Base-by-base conservation (phyloP, 2,113 vertebrate genomes). In the Microcebus murinus region DNA sequence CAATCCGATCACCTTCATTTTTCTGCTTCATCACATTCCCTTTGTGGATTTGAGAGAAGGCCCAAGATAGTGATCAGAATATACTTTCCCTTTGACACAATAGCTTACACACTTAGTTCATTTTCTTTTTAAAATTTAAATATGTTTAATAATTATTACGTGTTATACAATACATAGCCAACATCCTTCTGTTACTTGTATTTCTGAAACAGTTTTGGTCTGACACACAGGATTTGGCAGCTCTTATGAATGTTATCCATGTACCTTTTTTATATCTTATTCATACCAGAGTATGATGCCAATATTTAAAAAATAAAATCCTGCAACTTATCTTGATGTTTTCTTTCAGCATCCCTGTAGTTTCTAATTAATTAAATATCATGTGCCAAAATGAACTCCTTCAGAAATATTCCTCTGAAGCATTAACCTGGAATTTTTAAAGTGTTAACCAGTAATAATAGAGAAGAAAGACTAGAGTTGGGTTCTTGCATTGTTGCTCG, bases 41-140 rank as follows among this genome's bases (percentile, higher is more conserved):
- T 68, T 67, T 95, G 36, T 84, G 83, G 87, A 61, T 42, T 39
- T 71, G 73, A 63, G 42, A 48, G 87, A 77, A 87, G n/a, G 57
- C 59, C 91, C 39, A 73, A n/a, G 4, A 88, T 45, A 68, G 34
- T 45, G 21, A 87, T 89, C 36, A 50, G 34, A 95, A 71, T 34
- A 11, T 48, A 20, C 45, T 70, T 80, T 84, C 88, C 76, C 13
- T 45, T 0, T 52, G 84, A 84, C 52, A 65, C 29, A 23, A 12
- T 76, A 76, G 15, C 65, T 96, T 84, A 13, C 34, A 45, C 27
- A 27, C 13, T 74, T 61, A 70, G 70, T 63, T 95, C 39, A 39
- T 83, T 84, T 91, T 96, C n/a, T 67, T 92, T 59, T 80, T 77
- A 96, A 95, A 90, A 50, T n/a, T 27, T 57, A 59, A 85, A 74